Percentiles rank a stretch among this genome's conserved stretches.
phyloP scores from a whole-genome alignment of 2,797 vertebrate genomes.

The Eremophila alpestris region DNA sequence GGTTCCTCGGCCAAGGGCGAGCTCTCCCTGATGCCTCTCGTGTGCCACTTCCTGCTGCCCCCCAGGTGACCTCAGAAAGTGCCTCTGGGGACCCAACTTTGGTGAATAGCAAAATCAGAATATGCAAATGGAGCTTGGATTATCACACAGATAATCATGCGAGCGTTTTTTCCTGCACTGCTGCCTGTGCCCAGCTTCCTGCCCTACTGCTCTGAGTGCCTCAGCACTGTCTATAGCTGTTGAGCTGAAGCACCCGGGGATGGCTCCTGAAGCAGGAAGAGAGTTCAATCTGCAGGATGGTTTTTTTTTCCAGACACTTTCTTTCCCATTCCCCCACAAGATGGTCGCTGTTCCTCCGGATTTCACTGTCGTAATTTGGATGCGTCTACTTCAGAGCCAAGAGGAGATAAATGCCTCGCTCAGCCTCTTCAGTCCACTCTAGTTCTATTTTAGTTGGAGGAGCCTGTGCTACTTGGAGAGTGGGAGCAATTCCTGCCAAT shows the following conservation, averaged over 20 bases:
- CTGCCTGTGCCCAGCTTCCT: constrained; percentile 61
- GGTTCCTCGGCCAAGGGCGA: constrained; percentile 1
- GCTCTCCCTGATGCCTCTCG: not conserved
- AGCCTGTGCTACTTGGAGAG: constrained; percentile 5
- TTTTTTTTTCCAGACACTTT: constrained; percentile 52
- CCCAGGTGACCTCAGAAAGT: not conserved
- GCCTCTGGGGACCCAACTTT: constrained; percentile 1
- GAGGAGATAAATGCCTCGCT: constrained; percentile 54
- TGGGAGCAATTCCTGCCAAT: not conserved
- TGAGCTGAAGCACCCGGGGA: constrained; percentile 65
- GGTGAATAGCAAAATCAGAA: constrained; percentile 60
- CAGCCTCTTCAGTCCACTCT: constrained; percentile 68
- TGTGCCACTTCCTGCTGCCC: rapidly evolving
- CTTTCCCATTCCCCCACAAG: constrained; percentile 50
- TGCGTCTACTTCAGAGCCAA: constrained; percentile 26
- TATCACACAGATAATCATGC: constrained; percentile 41
- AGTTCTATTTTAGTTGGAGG: constrained; percentile 64
- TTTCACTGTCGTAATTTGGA: constrained; percentile 44
- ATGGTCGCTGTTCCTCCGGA: constrained; percentile 38
- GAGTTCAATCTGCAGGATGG: constrained; percentile 48
- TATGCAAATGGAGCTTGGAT: not conserved
- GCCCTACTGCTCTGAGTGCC: constrained; percentile 57
- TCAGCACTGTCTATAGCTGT: constrained; percentile 34
- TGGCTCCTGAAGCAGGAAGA: constrained; percentile 66
- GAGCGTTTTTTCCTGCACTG: constrained; percentile 16